phyloP scores from a whole-genome alignment of 1,140 invertebrate species.

The Aphis craccivora region DNA sequence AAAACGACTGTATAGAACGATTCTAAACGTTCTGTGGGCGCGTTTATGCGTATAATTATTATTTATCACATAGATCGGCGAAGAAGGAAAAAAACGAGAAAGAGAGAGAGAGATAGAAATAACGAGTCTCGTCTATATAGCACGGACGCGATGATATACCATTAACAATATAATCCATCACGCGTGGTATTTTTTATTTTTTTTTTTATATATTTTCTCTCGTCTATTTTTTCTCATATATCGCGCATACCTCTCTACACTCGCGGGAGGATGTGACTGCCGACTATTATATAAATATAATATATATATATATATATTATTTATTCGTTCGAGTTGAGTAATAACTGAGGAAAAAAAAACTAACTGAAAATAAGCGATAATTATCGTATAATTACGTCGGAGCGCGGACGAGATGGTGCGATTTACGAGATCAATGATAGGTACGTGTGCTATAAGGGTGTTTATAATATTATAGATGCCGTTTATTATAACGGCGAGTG shows the following conservation, averaged over 20 bases:
- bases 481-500: neutral
- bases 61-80: constrained; percentile 29
- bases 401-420: neutral
- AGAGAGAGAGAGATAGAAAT: neutral
- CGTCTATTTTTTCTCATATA: constrained; percentile 2
- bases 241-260: neutral
- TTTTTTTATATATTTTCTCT: neutral
- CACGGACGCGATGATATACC: neutral
- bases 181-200: neutral
- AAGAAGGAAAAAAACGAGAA: too few species aligned
- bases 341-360: neutral
- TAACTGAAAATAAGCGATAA: neutral
- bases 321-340: neutral
- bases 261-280: neutral
- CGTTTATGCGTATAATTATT: constrained; percentile 47
- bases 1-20: neutral
- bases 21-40: neutral
- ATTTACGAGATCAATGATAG: neutral
- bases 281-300: neutral
- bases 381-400: neutral
- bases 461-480: neutral
- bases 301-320: neutral
- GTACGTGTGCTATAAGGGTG: neutral
- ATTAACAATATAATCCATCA: constrained; percentile 53
- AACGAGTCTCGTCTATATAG: constrained; percentile 7